phyloP scores from a whole-genome alignment of 1,140 invertebrate genomes.

The Bombus fervidus region DNA sequence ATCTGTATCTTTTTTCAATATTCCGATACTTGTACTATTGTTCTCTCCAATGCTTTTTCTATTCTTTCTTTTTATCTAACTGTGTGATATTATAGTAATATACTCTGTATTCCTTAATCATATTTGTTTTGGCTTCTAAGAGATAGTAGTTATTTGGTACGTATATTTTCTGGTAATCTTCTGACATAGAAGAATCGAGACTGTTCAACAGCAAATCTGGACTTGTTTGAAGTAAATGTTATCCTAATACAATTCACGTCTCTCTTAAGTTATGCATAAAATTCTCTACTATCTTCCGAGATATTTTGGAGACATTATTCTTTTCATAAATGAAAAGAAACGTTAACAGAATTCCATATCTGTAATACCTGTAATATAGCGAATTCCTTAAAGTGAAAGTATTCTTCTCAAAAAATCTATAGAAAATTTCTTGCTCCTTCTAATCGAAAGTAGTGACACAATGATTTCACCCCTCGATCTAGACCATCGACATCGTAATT shows the following conservation, averaged over 20 bases:
- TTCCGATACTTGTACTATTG: neutral
- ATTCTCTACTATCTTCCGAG: neutral
- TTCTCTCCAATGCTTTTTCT: neutral
- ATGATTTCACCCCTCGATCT: neutral
- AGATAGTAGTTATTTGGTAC: too few species aligned
- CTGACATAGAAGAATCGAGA: neutral
- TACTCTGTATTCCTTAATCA: too few species aligned
- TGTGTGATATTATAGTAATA: too few species aligned
- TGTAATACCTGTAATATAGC: neutral
- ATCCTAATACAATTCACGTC: neutral
- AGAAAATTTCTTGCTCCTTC: neutral
- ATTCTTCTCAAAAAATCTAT: too few species aligned
- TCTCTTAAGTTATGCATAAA: neutral
- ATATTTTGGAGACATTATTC: neutral
- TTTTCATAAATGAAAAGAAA: too few species aligned
- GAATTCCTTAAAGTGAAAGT: neutral
- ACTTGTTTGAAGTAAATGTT: neutral
- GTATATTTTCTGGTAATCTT: neutral
- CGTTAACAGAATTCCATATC: neutral
- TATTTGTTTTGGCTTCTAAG: too few species aligned
- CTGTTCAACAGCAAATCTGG: too few species aligned
- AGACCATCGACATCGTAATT: conserved; percentile 50
- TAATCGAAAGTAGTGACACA: neutral
- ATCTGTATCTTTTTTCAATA: neutral
- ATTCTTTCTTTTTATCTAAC: neutral